Evolutionary conservation across 2,888 invertebrate genomes (phyloP).

Genomic region (Tipula vernalis): DNA sequence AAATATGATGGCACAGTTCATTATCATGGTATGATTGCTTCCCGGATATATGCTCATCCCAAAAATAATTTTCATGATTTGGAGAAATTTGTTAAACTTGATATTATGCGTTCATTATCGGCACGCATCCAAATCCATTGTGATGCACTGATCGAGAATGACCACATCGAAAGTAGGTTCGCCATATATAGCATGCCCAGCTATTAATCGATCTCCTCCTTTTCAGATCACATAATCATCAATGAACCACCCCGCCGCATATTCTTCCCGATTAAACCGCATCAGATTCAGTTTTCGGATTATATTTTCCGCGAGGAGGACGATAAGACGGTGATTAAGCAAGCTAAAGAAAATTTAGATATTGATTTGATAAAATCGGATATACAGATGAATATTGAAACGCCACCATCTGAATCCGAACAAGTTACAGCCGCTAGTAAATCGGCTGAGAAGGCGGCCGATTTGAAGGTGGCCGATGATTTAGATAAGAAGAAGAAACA

Average conservation of each 20-base stretch:
- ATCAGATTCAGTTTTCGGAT: constrained; percentile 64
- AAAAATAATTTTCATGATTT: constrained; percentile 63
- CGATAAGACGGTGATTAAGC: constrained; percentile 63
- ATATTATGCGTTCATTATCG: constrained; percentile 71
- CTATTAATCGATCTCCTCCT: neutral
- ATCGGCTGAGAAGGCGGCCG: neutral
- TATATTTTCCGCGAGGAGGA: constrained; percentile 85
- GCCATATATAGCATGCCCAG: neutral
- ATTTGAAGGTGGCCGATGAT: neutral
- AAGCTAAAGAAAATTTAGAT: constrained; percentile 71
- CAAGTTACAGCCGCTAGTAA: neutral
- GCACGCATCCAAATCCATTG: constrained; percentile 84
- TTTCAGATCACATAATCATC: constrained; percentile 45
- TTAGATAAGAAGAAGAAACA: neutral
- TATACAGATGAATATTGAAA: constrained; percentile 61
- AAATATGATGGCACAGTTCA: constrained; percentile 21
- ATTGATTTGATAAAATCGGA: constrained; percentile 56
- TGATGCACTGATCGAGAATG: constrained; percentile 60
- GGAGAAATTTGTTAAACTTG: constrained; percentile 61
- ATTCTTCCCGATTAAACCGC: constrained; percentile 52
- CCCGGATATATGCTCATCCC: constrained; percentile 63
- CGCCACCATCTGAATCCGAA: constrained; percentile 47
- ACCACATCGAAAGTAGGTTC: neutral
- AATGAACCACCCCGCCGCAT: constrained; percentile 85
- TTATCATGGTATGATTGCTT: constrained; percentile 28